phyloP scores from a whole-genome alignment of 1,140 invertebrate species.

The Sarcophaga bullata region DNA sequence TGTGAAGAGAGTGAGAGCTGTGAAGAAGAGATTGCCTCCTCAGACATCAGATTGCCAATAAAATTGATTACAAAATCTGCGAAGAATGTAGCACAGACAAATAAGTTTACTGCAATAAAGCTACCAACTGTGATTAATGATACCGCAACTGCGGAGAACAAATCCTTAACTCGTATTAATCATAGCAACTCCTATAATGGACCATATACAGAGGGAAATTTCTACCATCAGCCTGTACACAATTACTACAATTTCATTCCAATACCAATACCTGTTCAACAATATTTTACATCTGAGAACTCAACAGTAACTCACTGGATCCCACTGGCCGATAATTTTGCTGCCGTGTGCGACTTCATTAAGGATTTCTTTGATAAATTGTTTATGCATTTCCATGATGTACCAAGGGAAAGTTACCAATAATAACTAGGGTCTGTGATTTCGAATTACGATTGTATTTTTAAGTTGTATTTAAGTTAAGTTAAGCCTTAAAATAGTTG shows the following conservation, averaged over 20 bases:
- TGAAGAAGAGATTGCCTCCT: background rate
- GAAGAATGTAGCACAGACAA: background rate
- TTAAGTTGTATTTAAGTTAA: too few species aligned
- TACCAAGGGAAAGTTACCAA: too few species aligned
- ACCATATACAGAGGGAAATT: conserved; percentile 14
- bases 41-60: background rate
- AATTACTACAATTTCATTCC: conserved; percentile 4
- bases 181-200: background rate
- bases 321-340: background rate
- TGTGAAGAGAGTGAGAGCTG: background rate
- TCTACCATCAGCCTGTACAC: background rate
- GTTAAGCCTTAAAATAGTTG: too few species aligned
- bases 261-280: background rate
- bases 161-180: background rate
- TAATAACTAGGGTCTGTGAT: background rate
- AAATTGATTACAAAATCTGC: background rate
- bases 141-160: background rate
- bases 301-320: background rate
- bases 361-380: background rate
- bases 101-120: too few species aligned
- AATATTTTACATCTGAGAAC: background rate
- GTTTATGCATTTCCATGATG: background rate
- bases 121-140: background rate
- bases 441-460: background rate
- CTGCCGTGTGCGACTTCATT: background rate